These are phyloP conservation scores for Uloborus plumipes DNA, from an alignment of 2,888 invertebrate genomes.

Conservation along the genomic window DNA sequence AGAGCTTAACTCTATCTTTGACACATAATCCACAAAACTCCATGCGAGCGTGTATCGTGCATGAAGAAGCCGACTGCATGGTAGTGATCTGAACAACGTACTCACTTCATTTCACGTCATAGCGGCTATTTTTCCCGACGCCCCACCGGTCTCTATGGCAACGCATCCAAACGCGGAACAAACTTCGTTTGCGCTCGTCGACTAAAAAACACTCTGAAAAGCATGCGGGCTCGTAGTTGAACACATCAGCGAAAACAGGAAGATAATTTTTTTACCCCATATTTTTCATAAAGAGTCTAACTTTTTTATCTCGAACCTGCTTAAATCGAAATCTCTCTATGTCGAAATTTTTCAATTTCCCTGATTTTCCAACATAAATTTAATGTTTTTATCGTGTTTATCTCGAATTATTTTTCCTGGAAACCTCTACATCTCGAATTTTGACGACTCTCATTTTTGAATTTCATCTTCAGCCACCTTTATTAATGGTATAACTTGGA, in stretches of 20 bases:
- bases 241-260: neutral
- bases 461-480: too few species aligned
- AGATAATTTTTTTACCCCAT: neutral
- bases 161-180: conserved; percentile 46
- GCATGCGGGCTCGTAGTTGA: neutral
- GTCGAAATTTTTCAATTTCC: too few species aligned
- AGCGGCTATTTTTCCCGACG: neutral
- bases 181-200: neutral
- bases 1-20: conserved; percentile 47
- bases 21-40: conserved; percentile 56
- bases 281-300: too few species aligned
- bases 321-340: too few species aligned
- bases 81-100: neutral
- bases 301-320: too few species aligned
- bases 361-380: too few species aligned
- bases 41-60: conserved; percentile 18
- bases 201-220: neutral
- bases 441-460: too few species aligned
- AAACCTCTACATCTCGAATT: too few species aligned
- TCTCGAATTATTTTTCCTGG: too few species aligned
- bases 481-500: too few species aligned
- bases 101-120: conserved; percentile 16
- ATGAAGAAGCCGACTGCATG: too few species aligned
- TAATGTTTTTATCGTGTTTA: too few species aligned
- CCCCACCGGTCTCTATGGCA: conserved; percentile 22